These are phyloP conservation scores for Caenorhabditis japonica DNA, from an alignment of 2,888 invertebrate genomes.

Conservation along the genomic window DNA sequence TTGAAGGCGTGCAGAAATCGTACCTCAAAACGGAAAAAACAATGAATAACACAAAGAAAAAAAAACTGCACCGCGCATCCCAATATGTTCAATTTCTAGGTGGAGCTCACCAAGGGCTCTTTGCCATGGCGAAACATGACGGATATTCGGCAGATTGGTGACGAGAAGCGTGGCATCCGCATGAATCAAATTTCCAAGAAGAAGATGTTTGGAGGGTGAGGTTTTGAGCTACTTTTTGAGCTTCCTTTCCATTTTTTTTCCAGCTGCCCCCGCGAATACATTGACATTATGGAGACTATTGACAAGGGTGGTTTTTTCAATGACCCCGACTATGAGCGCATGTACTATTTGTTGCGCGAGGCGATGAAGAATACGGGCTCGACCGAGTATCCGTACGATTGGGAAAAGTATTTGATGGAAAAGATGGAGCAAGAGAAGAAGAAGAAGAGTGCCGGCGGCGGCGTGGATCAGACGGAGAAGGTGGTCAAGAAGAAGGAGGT, in stretches of 20 bases:
- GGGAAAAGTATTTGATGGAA: conserved; percentile 39
- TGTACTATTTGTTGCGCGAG: conserved; percentile 62
- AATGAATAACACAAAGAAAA: too few relatives aligned
- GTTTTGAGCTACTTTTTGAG: background rate
- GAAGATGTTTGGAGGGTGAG: conserved; percentile 66
- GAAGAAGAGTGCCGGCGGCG: conserved; percentile 35
- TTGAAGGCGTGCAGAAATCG: too few relatives aligned
- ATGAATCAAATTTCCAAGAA: conserved; percentile 57
- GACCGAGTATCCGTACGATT: conserved; percentile 47
- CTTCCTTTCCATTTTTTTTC: conserved; percentile 6
- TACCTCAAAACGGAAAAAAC: too few relatives aligned
- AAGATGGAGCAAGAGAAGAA: conserved; percentile 35
- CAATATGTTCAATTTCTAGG: conserved; percentile 4
- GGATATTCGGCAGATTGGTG: conserved; percentile 68
- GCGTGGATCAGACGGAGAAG: conserved; percentile 24
- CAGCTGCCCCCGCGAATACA: conserved; percentile 66
- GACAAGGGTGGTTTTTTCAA: conserved; percentile 69
- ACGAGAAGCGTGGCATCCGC: conserved; percentile 61
- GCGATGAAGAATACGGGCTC: conserved; percentile 61
- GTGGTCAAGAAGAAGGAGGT: conserved; percentile 25
- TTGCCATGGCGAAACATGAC: conserved; percentile 71
- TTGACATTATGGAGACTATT: conserved; percentile 62
- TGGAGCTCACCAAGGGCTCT: conserved; percentile 67
- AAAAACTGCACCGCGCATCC: too few relatives aligned
- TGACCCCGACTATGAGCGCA: conserved; percentile 67